phyloP scores from a whole-genome alignment of 2,888 invertebrate species.

The Parnassius apollo region DNA sequence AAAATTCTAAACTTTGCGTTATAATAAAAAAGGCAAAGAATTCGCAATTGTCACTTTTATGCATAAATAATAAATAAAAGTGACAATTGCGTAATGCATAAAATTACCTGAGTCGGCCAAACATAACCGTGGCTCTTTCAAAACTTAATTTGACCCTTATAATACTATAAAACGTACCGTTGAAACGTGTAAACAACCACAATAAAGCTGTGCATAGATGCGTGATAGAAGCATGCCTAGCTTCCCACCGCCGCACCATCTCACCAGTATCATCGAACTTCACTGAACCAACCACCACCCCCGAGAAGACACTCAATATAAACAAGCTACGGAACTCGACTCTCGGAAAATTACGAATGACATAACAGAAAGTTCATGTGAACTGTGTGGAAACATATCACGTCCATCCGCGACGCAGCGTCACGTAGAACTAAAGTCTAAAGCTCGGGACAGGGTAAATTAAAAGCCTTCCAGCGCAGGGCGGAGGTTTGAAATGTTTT shows the following conservation, averaged over 20 bases:
- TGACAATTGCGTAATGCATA: no score
- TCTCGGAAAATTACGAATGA: slow-evolving; percentile 54
- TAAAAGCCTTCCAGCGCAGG: slow-evolving; percentile 35
- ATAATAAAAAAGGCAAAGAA: no score
- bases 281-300: slow-evolving; percentile 66
- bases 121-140: slow-evolving; percentile 33
- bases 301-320: slow-evolving; percentile 43
- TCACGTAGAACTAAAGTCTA: slow-evolving; percentile 55
- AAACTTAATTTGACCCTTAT: slow-evolving; percentile 50
- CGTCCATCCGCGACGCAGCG: slow-evolving; percentile 52
- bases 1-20: no score
- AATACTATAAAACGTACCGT: slow-evolving; percentile 59
- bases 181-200: slow-evolving; percentile 69
- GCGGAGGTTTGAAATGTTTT: slow-evolving; percentile 72
- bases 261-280: slow-evolving; percentile 60
- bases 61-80: no score
- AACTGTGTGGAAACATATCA: slow-evolving; percentile 28
- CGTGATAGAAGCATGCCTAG: slow-evolving; percentile 57
- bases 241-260: slow-evolving; percentile 67
- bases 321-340: slow-evolving; percentile 52
- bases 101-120: no score
- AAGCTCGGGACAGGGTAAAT: slow-evolving; percentile 34
- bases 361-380: slow-evolving; percentile 64
- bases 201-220: slow-evolving; percentile 60
- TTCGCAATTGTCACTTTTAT: no score